Base-by-base conservation (phyloP, 1,140 invertebrate genomes). In the Hylaeus anthracinus region DNA sequence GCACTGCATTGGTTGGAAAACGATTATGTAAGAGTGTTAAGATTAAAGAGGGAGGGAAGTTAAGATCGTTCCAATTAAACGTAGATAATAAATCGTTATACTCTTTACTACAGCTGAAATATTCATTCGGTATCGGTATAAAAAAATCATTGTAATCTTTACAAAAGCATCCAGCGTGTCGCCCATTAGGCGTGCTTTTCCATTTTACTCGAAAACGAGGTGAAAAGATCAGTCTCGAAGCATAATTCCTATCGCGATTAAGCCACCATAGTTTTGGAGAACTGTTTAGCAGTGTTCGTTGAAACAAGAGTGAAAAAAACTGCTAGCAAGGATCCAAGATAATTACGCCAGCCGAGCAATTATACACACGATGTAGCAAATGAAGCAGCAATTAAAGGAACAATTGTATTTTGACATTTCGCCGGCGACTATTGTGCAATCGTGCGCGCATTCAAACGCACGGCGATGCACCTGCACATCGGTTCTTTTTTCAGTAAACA, bases 321-420 rank as follows among this genome's bases (percentile, higher is more conserved):
- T 9, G 51, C 10, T 10, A 51, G 51, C 10, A 51, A 8, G 9
- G 6, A 51, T 9, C 51, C 51, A 51, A 51, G 51, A 51, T 43
- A 8, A n/a, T 3, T 43, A 12, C 58, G n/a, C 60, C 26, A 48
- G 60, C 56, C 55, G 48, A 15, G 37, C 8, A 51, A 80, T 80
- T 65, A 14, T 6, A n/a, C 15, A 39, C 51, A 5, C 51, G 14
- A 72, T 61, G 41, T 43, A 37, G 48, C 4, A 10, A 45, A 70
- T 69, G 64, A 63, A 53, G 0, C 14, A 3, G 43, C 39, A 66
- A 79, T 71, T 83, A 74, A 10, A 64, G 8, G 5, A 14, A n/a
- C 48, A 71, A 74, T 74, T 80, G 53, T 48, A 39, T 56, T 65
- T 58, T 51, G 61, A 10, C 37, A 66, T 73, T 83, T 83, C 1